Evolutionary conservation across 2,888 invertebrate species (phyloP).

Genomic region (Hypsopygia costalis): DNA sequence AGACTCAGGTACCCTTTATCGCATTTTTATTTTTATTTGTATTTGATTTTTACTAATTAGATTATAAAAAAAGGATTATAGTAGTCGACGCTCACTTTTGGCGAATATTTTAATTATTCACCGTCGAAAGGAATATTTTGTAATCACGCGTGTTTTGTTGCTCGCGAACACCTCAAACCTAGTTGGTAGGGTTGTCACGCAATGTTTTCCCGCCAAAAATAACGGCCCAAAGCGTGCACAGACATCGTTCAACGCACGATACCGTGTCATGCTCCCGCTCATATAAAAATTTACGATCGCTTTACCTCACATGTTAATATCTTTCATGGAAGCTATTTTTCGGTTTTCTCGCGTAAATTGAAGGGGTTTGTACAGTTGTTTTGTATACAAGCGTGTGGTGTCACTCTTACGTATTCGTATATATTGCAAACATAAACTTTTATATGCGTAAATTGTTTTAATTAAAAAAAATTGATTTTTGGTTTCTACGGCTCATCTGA

Average conservation of each 20-base stretch:
- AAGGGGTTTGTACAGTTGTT: slow-evolving; percentile 5
- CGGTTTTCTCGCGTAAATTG: slow-evolving; percentile 14
- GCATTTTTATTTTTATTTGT: too few relatives aligned
- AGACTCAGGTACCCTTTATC: too few relatives aligned
- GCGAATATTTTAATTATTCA: too few relatives aligned
- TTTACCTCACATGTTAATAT: slow-evolving; percentile 48
- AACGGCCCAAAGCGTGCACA: slow-evolving; percentile 35
- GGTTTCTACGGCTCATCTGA: too few relatives aligned
- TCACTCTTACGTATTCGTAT: neutral
- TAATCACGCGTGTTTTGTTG: slow-evolving; percentile 52
- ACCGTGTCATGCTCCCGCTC: slow-evolving; percentile 47
- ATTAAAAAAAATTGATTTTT: too few relatives aligned
- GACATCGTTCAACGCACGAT: slow-evolving; percentile 35
- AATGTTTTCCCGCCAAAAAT: slow-evolving; percentile 47
- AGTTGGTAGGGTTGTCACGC: slow-evolving; percentile 54
- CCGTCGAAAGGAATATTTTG: slow-evolving; percentile 41
- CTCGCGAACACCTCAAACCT: slow-evolving; percentile 33
- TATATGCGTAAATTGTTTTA: neutral
- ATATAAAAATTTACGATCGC: slow-evolving; percentile 64
- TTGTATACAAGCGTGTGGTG: neutral
- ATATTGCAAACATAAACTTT: neutral
- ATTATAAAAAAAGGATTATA: too few relatives aligned
- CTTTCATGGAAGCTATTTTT: slow-evolving; percentile 18
- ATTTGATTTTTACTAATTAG: too few relatives aligned
- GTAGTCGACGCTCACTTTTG: too few relatives aligned